Conservation (phyloP, 2,888 invertebrate species). For the Drosophila mercatorum region DNA sequence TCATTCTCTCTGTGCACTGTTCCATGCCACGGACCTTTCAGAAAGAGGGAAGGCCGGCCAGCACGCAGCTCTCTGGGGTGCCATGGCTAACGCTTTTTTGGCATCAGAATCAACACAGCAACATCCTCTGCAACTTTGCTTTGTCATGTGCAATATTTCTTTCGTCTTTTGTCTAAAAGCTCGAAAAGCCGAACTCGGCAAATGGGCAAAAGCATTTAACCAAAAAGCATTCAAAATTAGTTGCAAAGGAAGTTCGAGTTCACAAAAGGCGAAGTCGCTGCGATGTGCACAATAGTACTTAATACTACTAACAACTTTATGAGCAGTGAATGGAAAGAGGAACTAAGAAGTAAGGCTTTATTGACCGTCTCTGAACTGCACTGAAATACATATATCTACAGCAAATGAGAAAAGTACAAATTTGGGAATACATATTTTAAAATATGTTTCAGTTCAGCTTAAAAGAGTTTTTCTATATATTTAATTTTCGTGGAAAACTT, state of each 20-base stretch:
- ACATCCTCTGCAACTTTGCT: slow-evolving; percentile 58
- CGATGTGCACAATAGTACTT: not conserved
- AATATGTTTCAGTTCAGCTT: no score
- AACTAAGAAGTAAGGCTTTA: not conserved
- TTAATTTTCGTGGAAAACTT: no score
- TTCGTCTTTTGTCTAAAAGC: slow-evolving; percentile 50
- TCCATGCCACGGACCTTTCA: slow-evolving; percentile 55
- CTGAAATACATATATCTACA: not conserved
- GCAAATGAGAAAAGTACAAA: not conserved
- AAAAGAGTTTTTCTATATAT: no score
- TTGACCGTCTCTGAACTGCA: no score
- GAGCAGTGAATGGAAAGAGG: not conserved
- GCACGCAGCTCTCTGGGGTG: slow-evolving; percentile 28
- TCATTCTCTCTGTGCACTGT: slow-evolving; percentile 61
- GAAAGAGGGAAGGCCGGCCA: slow-evolving; percentile 4
- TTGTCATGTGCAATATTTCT: slow-evolving; percentile 74
- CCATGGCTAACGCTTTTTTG: slow-evolving; percentile 64
- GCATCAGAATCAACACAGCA: slow-evolving; percentile 39
- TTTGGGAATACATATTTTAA: no score
- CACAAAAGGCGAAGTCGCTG: not conserved
- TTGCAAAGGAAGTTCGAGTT: slow-evolving; percentile 33
- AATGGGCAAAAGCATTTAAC: slow-evolving; percentile 30
- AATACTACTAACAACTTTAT: not conserved
- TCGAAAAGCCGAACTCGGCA: slow-evolving; percentile 3
- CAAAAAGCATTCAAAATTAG: slow-evolving; percentile 39